A percentile compares a stretch with the other conserved stretches of the same genome.
phyloP scores from a whole-genome alignment of 2,888 invertebrate species.

The Bombylius discolor region DNA sequence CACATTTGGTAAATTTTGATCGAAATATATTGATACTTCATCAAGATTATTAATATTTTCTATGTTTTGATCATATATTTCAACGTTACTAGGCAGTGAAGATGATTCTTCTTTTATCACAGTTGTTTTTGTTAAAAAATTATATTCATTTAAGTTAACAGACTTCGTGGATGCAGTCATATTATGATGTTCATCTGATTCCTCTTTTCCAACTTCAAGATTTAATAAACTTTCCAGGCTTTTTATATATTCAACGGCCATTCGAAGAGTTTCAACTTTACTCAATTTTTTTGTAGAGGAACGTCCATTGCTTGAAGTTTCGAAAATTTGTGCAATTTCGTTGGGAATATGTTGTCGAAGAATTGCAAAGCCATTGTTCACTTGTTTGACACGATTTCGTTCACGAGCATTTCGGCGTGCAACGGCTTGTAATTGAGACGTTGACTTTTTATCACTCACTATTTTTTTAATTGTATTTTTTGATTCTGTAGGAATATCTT shows the following conservation, averaged over 20 bases:
- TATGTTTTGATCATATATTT: not conserved
- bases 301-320: constrained; percentile 43
- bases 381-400: constrained; percentile 83
- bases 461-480: not conserved
- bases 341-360: constrained; percentile 75
- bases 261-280: constrained; percentile 77
- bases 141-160: constrained; percentile 25
- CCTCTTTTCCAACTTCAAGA: constrained; percentile 36
- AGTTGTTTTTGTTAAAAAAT: constrained; percentile 16
- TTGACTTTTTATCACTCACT: constrained; percentile 29
- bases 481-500: not conserved
- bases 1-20: constrained; percentile 35
- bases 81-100: constrained; percentile 3
- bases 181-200: constrained; percentile 15
- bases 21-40: constrained; percentile 8
- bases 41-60: constrained; percentile 6
- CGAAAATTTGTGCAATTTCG: constrained; percentile 59
- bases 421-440: constrained; percentile 66
- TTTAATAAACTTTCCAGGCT: constrained; percentile 64
- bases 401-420: constrained; percentile 85
- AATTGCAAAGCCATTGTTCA: constrained; percentile 83
- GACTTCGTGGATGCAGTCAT: constrained; percentile 34
- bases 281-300: constrained; percentile 68
- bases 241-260: constrained; percentile 83
- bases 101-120: constrained; percentile 25